Base-by-base conservation (phyloP, 1,140 invertebrate genomes). In the Dermatophagoides farinae region DNA sequence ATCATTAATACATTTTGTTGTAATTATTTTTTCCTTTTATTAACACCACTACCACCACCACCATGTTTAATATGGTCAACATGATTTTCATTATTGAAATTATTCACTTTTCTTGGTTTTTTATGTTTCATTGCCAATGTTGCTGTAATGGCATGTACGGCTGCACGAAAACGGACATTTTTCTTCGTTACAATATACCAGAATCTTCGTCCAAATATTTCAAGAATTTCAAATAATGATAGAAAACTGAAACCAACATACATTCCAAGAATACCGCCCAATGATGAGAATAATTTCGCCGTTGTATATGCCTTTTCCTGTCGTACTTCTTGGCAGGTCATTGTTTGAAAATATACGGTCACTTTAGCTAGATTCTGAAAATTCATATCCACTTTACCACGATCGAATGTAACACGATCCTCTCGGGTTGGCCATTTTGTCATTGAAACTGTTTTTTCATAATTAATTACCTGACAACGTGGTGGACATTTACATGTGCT, bases 331-430 rank as follows among this genome's bases (percentile, higher is more conserved):
- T 65, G 61, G 16, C 54, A 43, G 20, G 64, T 65, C 64, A 65
- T 65, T 31, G 64, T 65, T 57, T 65, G 64, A 40, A 65, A 65
- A 54, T 65, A 65, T n/a, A 65, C 64, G 9, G 64, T 57, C 6
- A 65, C 61, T 58, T 65, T 65, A 10, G 64, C 64, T 16, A 65
- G n/a, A 58, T 64, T 65, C 25, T 63, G 64, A 25, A 55, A 57
- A 58, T 65, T 64, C 10, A 64, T 40, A 43, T 49, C 38, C 20
- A 31, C 57, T 41, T 46, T 54, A 12, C 64, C 64, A 11, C 64
- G 55, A 61, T 65, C 64, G 39, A 65, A 65, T 18, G 64, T 65
- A 25, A 65, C 64, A 23, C 51, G 18, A 39, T 65, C 64, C 51
- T 65, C 64, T n/a, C 61, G n/a, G 12, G 64, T 64, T 43, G 64